Conservation (phyloP, 2,888 invertebrate species). For the Ommatoiulus sabulosus region DNA sequence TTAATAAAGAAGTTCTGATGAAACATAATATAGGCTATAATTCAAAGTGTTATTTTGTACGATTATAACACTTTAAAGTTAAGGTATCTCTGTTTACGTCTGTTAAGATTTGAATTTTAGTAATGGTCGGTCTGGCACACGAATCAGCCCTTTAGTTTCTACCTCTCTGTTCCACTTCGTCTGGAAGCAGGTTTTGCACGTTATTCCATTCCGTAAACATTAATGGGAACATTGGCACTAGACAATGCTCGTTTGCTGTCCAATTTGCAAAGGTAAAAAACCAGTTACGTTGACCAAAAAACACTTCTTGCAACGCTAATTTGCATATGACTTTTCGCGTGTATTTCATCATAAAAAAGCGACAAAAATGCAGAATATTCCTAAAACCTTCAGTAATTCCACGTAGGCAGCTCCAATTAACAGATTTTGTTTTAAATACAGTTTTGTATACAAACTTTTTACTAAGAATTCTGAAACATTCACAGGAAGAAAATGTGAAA, state of each 20-base stretch:
- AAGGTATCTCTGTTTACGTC: not conserved
- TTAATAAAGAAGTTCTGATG: not conserved
- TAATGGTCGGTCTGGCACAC: not conserved
- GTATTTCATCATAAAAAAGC: not conserved
- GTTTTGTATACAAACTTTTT: not conserved
- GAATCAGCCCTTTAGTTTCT: not conserved
- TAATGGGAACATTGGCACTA: conserved; percentile 38
- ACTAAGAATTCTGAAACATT: not conserved
- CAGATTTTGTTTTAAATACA: not conserved
- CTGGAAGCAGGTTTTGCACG: conserved; percentile 31
- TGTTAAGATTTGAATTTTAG: not conserved
- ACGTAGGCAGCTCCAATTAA: not conserved
- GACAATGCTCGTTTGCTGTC: conserved; percentile 3
- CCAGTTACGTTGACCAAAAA: conserved; percentile 32
- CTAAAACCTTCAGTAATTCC: not conserved
- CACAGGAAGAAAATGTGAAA: not conserved
- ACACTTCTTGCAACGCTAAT: not conserved
- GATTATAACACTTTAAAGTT: not conserved
- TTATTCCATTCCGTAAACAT: not conserved
- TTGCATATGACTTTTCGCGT: not conserved
- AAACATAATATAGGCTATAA: not conserved
- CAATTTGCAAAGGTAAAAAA: conserved; percentile 10
- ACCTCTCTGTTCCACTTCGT: not conserved
- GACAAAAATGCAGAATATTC: not conserved
- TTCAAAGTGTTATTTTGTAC: not conserved